Evolutionary conservation across 1,140 invertebrate genomes (phyloP), one percentile per base, ranked within the genome.

Genomic region (Leptinotarsa defecta): DNA sequence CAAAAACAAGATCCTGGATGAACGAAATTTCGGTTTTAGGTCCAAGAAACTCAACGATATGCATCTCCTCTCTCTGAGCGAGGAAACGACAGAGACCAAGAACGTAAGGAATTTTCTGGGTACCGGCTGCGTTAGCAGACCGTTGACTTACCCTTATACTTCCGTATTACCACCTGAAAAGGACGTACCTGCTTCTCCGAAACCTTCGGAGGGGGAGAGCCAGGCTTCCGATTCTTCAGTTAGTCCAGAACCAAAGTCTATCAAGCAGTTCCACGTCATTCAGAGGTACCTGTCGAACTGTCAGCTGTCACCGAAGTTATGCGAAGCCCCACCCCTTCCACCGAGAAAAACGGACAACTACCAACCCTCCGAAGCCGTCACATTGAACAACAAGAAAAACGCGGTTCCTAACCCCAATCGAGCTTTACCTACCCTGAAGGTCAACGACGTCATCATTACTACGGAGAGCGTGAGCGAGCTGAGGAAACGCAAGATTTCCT

Each of bases 1-100:
- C 0, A 85, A 84, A 81, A 85, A 85, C 74, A 85, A 85, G 71
- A 82, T 85, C 22, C 64, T 85, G 13, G 84, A 85, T 73, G 78
- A 84, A 63, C 73, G 76, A 17, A 80, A 76, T 34, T 77, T 57
- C 13, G 49, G 69, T 71, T 71, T 71, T 34, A 52, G 19, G 1
- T 22, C 68, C 13, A 75, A 52, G 20, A 75, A 63, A 68, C 69
- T 78, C 19, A 76, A 24, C n/a, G 76, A 78, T 20, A 74, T 71
- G 4, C 20, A 68, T 11, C 48, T 64, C n/a, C 17, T 62, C 3
- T 48, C 62, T 20, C 69, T 22, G 17, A 27, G 62, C 22, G 75
- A 79, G 52, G 68, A 70, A 69, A 49, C 57, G 5, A 73, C 67
- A 19, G 79, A 81, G 22, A 65, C 48, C 1, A 71, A 78, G 43